Base-by-base conservation (phyloP, 2,888 invertebrate species). In the Drosophila pseudotalamancana region DNA sequence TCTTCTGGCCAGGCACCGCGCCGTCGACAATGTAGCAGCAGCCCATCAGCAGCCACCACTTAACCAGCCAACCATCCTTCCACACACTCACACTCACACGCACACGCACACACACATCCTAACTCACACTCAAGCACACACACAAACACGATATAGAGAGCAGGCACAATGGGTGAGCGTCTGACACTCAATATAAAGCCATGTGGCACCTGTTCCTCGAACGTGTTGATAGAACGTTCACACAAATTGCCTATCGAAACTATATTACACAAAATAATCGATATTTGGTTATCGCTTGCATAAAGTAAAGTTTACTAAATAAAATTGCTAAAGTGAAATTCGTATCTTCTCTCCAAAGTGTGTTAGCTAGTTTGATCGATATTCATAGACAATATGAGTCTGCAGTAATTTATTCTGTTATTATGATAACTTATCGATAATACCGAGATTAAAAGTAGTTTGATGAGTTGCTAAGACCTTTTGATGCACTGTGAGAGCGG, bases 11-110 rank as follows among this genome's bases (percentile, higher is more conserved):
- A 34, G 42, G 34, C 29, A 48, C 56, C 21, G 35, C 23, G 29
- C 40, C 31, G 39, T 45, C 59, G 39, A 14, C 27, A 14, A 16
- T 23, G 19, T 25, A 34, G 56, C 34, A 16, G 42, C 55, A 60
- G 34, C 50, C 29, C 57, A 49, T 34, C 39, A 43, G 42, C 42
- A 45, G 57, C 49, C 34, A 61, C 63, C 72, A 67, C 76, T 71
- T 67, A 76, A 66, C 70, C 60, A 50, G 70, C 16, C 57, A 54
- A 63, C 23, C 53, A 50, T 19, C 19, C 31, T 55, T 51, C 32
- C 32, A 50, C 27, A 43, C 6, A 32, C 57, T 9, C 45, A 25
- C 6, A 23, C 25, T 12, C 48, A 23, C 21, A 42, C 23, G 16
- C n/a, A 8, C 37, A 12, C 23, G 27, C 40, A 35, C 18, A 12